Evolutionary conservation across 2,888 invertebrate species (phyloP).

Genomic region (Rotaria sp.): DNA sequence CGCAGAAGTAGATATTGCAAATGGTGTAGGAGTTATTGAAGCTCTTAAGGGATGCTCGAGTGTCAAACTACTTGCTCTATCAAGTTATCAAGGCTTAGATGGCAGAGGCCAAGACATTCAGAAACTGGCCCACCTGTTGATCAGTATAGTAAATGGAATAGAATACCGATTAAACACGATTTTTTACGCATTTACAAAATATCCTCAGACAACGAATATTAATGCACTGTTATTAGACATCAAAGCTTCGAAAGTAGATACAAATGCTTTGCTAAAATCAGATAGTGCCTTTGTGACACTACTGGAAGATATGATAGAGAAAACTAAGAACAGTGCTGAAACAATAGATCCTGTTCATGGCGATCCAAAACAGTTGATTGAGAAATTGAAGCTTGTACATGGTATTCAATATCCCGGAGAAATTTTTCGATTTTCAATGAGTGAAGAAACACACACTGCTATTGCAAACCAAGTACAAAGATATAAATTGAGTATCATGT

Average conservation of each 20-base stretch:
- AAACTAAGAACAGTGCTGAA: background rate
- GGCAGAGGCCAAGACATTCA: background rate
- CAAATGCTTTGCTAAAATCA: background rate
- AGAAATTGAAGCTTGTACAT: background rate
- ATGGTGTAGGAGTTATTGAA: background rate
- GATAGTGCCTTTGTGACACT: background rate
- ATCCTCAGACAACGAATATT: background rate
- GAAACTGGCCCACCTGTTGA: background rate
- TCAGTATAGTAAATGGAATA: background rate
- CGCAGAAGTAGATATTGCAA: background rate
- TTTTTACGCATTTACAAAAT: background rate
- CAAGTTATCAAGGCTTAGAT: background rate
- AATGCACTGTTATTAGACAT: background rate
- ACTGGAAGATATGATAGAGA: background rate
- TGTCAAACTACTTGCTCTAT: background rate
- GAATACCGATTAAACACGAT: background rate
- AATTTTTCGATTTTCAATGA: background rate
- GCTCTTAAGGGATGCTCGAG: background rate
- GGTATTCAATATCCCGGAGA: background rate
- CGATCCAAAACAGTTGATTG: background rate
- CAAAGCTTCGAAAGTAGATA: background rate
- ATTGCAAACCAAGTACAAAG: background rate
- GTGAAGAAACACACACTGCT: background rate
- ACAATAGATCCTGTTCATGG: background rate
- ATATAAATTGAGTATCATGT: background rate